Base-by-base conservation (phyloP, 1,140 invertebrate species). In the Calliphora vicina region DNA sequence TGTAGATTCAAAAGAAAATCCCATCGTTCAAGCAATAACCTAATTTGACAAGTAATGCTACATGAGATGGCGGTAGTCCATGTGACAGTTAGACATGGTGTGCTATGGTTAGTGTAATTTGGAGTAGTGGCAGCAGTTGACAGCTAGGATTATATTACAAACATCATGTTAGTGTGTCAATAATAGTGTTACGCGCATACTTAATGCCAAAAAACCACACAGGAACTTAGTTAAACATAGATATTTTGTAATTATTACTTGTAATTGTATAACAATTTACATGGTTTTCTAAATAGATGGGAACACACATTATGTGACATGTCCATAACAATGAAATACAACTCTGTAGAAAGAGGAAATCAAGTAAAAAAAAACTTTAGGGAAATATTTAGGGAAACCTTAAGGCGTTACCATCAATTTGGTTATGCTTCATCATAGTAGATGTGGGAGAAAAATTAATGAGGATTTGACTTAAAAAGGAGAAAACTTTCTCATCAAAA, bases 121-220 rank as follows among this genome's bases (percentile, higher is more conserved):
- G 17, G 67, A 23, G 67, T 23, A 15, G 67, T 71, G 17, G 67
- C 67, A 43, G 25, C 72, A 74, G 72, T 74, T 74, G 72, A 74
- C 72, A 74, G 72, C 29, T 74, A 29, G 72, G 29, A 74, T 74
- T 35, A 29, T 35, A 29, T 74, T 74, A 35, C 72, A 35, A 74
- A 74, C 12, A 50, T 6, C 45, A 50, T 50, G 8, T 12, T 50
- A 12, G 45, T 50, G 45, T 35, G 35, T 50, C 45, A 50, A 50
- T 50, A 50, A 50, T 50, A 50, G 12, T 50, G 10, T 35, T 35
- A 35, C 5, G 13, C 45, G 12, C 12, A 12, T 17, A 50, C 3
- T 50, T 35, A 35, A 35, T 1, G 12, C 45, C 45, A 50, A 9
- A 50, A 9, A 50, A 3, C 2, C 29, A 35, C 35, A 35, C 35